A percentile compares a stretch with the other conserved stretches of the same genome.
Evolutionary conservation across 1,140 invertebrate species (phyloP).

Genomic region (Drosophila nigrodunni): DNA sequence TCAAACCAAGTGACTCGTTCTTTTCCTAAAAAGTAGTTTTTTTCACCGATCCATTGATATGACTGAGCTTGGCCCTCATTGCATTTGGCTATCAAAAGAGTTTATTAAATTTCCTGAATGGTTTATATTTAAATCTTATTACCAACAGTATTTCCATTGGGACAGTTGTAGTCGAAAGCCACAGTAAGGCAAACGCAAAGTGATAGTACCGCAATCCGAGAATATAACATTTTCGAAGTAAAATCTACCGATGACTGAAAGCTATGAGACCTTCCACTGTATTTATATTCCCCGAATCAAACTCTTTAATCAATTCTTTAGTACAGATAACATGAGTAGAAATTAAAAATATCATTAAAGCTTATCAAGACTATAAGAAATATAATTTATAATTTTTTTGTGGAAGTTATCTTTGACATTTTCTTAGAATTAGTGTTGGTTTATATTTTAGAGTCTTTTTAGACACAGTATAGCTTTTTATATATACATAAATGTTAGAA

Average conservation of each 20-base stretch:
- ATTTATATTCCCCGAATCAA: constrained; percentile 1
- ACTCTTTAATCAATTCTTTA: no score
- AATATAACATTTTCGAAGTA: background rate
- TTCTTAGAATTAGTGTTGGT: no score
- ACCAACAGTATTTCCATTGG: constrained; percentile 1
- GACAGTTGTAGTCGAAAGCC: constrained; percentile 7
- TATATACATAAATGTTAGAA: no score
- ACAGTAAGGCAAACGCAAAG: background rate
- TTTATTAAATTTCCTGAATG: background rate
- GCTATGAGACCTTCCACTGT: background rate
- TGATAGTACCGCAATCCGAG: background rate
- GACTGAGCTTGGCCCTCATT: background rate
- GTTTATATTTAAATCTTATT: background rate
- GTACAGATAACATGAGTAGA: no score
- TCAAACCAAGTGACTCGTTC: constrained; percentile 25
- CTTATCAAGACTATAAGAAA: no score
- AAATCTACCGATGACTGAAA: constrained; percentile 1
- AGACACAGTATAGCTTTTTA: no score
- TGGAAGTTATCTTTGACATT: no score
- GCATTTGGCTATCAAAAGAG: background rate
- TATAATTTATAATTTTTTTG: no score
- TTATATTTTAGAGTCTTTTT: no score
- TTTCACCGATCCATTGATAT: constrained; percentile 16
- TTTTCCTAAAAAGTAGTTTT: constrained; percentile 27
- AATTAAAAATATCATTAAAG: no score